Conservation (phyloP, 2,797 vertebrate species). For the Steatocranus sp. region DNA sequence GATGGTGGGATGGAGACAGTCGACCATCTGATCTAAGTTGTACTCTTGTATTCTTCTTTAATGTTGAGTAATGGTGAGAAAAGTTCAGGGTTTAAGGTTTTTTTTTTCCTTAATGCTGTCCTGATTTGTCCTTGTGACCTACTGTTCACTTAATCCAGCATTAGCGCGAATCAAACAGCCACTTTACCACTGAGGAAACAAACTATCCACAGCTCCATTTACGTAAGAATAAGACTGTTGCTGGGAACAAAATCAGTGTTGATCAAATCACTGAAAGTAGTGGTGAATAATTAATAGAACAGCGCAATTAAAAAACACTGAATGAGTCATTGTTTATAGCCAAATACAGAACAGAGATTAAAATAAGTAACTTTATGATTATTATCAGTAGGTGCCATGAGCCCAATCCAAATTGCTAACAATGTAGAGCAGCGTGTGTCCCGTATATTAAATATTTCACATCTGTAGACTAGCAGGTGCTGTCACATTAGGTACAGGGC, state of each 20-base stretch:
- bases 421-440: background rate
- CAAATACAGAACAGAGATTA: background rate
- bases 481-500: constrained; percentile 17
- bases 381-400: background rate
- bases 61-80: background rate
- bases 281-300: background rate
- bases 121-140: background rate
- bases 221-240: background rate
- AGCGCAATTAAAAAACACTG: background rate
- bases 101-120: background rate
- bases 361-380: background rate
- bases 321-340: background rate
- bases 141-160: background rate
- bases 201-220: background rate
- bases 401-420: background rate
- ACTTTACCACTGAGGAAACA: background rate
- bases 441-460: background rate
- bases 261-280: background rate
- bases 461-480: background rate
- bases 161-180: background rate
- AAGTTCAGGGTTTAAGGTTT: accelerated
- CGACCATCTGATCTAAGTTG: background rate
- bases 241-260: background rate
- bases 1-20: background rate
- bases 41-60: background rate